Conservation (phyloP, 2,797 vertebrate species). For the Chanos chanos region DNA sequence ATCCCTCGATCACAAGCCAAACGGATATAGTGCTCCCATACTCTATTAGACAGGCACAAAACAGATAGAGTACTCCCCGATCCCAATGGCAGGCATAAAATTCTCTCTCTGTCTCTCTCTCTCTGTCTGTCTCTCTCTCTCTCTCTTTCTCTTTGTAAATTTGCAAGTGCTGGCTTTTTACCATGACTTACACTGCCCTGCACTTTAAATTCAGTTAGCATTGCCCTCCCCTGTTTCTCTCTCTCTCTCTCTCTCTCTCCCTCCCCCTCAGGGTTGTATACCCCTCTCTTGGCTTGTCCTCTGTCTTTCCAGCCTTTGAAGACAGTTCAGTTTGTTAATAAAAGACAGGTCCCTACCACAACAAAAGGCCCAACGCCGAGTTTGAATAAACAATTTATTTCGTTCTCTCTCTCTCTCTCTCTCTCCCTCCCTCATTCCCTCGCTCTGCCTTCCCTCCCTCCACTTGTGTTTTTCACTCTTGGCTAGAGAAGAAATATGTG, state of each 20-base stretch:
- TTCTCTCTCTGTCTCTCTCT: too few relatives aligned
- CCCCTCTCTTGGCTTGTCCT: slow-evolving; percentile 78
- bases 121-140: too few relatives aligned
- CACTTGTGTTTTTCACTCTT: slow-evolving; percentile 68
- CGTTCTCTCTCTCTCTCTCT: slow-evolving; percentile 39
- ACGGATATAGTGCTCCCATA: too few relatives aligned
- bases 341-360: slow-evolving; percentile 84
- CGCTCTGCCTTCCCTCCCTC: slow-evolving; percentile 33
- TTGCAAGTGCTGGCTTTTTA: too few relatives aligned
- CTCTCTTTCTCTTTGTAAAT: too few relatives aligned
- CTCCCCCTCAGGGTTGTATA: slow-evolving; percentile 63
- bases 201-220: slow-evolving; percentile 46
- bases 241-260: slow-evolving; percentile 26
- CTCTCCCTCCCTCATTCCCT: slow-evolving; percentile 40
- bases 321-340: slow-evolving; percentile 79
- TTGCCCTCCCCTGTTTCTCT: slow-evolving; percentile 43
- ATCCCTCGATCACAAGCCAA: too few relatives aligned
- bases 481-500: slow-evolving; percentile 71
- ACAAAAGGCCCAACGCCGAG: slow-evolving; percentile 76
- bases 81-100: too few relatives aligned
- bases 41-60: too few relatives aligned
- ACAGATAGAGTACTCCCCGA: too few relatives aligned
- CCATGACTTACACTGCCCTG: slow-evolving; percentile 54
- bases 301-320: slow-evolving; percentile 83
- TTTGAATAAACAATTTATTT: slow-evolving; percentile 79